Evolutionary conservation across 2,888 invertebrate genomes (phyloP).

Genomic region (Pyrrhia umbra): DNA sequence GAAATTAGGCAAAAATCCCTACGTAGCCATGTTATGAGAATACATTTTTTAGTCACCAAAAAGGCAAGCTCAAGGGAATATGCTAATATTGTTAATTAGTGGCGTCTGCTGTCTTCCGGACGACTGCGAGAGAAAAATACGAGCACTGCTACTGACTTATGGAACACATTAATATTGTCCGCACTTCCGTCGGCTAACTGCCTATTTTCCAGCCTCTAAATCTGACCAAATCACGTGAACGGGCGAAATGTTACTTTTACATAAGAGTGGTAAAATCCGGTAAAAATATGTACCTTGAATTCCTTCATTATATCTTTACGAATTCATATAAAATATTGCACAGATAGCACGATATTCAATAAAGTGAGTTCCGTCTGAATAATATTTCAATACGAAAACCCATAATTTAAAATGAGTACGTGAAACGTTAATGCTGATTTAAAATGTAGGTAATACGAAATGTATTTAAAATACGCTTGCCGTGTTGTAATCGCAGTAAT

Average conservation of each 20-base stretch:
- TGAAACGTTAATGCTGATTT: constrained; percentile 18
- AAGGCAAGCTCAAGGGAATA: constrained; percentile 80
- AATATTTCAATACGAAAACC: constrained; percentile 37
- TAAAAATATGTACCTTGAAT: not conserved
- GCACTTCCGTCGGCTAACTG: constrained; percentile 81
- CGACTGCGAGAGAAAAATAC: constrained; percentile 84
- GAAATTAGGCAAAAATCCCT: constrained; percentile 75
- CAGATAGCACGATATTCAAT: constrained; percentile 32
- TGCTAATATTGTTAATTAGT: constrained; percentile 89
- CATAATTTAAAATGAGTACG: constrained; percentile 19
- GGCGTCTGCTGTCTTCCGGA: constrained; percentile 81
- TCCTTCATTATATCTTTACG: not conserved
- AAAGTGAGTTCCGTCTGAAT: constrained; percentile 8
- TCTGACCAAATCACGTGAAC: constrained; percentile 65
- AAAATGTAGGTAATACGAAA: constrained; percentile 11
- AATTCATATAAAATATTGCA: constrained; percentile 21
- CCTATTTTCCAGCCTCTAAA: constrained; percentile 79
- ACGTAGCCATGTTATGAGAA: constrained; percentile 68
- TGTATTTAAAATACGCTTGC: constrained; percentile 12
- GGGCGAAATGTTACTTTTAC: constrained; percentile 58
- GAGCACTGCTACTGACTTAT: constrained; percentile 82
- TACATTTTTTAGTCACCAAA: constrained; percentile 69
- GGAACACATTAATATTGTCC: constrained; percentile 86
- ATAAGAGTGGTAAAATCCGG: constrained; percentile 14
- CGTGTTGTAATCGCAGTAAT: constrained; percentile 16